Percentiles rank a stretch among this genome's conserved stretches.
Conservation (phyloP, 2,888 invertebrate species). For the Macroteleia sp. region DNA sequence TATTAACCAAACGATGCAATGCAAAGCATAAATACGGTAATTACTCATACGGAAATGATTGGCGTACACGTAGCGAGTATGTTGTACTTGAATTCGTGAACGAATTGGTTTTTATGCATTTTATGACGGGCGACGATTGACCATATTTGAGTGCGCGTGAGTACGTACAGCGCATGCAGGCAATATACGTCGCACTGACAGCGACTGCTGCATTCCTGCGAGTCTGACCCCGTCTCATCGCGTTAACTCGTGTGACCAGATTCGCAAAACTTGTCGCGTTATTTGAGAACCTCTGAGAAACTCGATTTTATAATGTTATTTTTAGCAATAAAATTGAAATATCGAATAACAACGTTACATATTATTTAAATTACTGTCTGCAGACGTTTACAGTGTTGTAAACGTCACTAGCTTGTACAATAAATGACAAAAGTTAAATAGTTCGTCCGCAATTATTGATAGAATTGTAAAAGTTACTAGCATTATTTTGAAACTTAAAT, state of each 20-base stretch:
- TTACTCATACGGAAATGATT: constrained; percentile 33
- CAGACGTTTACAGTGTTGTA: neutral
- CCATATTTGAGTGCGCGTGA: constrained; percentile 10
- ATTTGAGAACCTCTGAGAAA: constrained; percentile 20
- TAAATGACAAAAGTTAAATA: too few species aligned
- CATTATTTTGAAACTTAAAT: too few species aligned
- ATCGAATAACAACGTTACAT: neutral
- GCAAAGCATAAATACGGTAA: neutral
- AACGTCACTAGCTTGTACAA: too few species aligned
- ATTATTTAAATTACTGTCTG: neutral
- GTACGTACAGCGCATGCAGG: constrained; percentile 21
- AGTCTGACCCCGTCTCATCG: constrained; percentile 55
- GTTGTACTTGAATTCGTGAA: constrained; percentile 39
- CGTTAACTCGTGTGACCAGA: constrained; percentile 26
- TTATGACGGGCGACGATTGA: constrained; percentile 12
- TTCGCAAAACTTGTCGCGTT: constrained; percentile 9
- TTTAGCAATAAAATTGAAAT: neutral
- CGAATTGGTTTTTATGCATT: constrained; percentile 22
- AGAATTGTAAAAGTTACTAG: too few species aligned
- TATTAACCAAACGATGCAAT: too few species aligned
- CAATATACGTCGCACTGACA: constrained; percentile 32
- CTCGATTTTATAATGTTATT: constrained; percentile 7
- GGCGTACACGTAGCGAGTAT: constrained; percentile 22
- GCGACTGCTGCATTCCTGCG: constrained; percentile 50
- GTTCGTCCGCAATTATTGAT: too few species aligned